A percentile compares a stretch with the other conserved stretches of the same genome.
phyloP scores from a whole-genome alignment of 2,888 invertebrate genomes.

The Ptychoptera albimana region DNA sequence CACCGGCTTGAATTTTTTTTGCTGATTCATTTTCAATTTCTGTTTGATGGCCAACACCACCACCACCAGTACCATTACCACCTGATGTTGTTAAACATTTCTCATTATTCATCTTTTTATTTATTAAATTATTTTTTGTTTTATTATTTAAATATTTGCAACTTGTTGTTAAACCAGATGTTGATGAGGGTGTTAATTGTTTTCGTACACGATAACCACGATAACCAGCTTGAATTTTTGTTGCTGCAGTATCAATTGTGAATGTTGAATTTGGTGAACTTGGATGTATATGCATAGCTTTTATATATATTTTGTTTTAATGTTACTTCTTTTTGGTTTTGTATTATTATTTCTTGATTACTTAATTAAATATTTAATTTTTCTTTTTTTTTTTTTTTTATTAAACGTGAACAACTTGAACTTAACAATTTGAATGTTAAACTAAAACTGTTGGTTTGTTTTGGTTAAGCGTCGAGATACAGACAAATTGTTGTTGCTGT shows the following conservation, averaged over 20 bases:
- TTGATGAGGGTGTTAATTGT: slow-evolving; percentile 17
- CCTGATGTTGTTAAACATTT: neutral
- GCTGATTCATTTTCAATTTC: slow-evolving; percentile 23
- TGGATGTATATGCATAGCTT: slow-evolving; percentile 28
- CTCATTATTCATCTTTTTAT: slow-evolving; percentile 1
- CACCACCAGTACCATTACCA: neutral
- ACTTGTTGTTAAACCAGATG: neutral
- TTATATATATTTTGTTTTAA: no score
- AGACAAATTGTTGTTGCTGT: no score
- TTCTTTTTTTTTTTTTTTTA: no score
- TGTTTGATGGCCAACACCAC: slow-evolving; percentile 10
- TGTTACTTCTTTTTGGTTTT: no score
- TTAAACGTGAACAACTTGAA: no score
- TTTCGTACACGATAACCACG: slow-evolving; percentile 37
- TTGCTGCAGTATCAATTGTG: slow-evolving; percentile 31
- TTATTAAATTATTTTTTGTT: slow-evolving; percentile 1
- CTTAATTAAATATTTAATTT: no score
- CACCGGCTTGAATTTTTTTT: slow-evolving; percentile 28
- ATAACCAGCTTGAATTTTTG: slow-evolving; percentile 39
- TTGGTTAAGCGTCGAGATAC: no score
- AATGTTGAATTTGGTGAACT: slow-evolving; percentile 26
- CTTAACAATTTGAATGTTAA: no score
- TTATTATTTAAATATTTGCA: neutral
- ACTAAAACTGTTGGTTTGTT: no score
- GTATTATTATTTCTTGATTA: no score